Conservation (phyloP, 2,888 invertebrate genomes). For the Chrysodeixis includens region DNA sequence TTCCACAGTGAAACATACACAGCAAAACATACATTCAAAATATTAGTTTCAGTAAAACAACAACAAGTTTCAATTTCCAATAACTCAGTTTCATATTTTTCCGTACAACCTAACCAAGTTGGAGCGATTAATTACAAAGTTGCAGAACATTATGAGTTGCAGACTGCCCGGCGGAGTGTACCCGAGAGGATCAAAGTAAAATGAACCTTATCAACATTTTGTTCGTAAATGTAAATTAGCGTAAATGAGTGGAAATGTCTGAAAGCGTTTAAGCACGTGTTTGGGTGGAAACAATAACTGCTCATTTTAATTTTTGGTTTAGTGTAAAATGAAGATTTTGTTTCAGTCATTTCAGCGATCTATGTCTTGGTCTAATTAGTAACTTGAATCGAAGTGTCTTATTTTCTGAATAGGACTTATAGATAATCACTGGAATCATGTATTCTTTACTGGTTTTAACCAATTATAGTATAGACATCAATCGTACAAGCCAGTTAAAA, state of each 20-base stretch:
- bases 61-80: slow-evolving; percentile 7
- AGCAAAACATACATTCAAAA: slow-evolving; percentile 3
- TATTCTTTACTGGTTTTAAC: too few species aligned
- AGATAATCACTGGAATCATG: too few species aligned
- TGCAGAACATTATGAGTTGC: slow-evolving; percentile 5
- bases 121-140: slow-evolving; percentile 7
- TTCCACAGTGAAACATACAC: slow-evolving; percentile 4
- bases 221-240: background rate
- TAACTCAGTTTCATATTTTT: slow-evolving; percentile 9
- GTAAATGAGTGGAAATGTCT: background rate
- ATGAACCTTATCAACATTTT: slow-evolving; percentile 4
- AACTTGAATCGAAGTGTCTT: too few species aligned
- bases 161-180: background rate
- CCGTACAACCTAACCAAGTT: slow-evolving; percentile 5
- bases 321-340: too few species aligned
- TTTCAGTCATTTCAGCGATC: too few species aligned
- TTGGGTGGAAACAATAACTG: background rate
- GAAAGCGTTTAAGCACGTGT: background rate
- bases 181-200: background rate
- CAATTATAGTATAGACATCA: too few species aligned
- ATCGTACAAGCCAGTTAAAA: too few species aligned
- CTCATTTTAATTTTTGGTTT: background rate
- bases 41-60: slow-evolving; percentile 4
- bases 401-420: too few species aligned
- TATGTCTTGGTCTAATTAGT: too few species aligned